These are phyloP conservation scores for Melanerpes formicivorus DNA, from an alignment of 2,113 vertebrate species.

Conservation along the genomic window DNA sequence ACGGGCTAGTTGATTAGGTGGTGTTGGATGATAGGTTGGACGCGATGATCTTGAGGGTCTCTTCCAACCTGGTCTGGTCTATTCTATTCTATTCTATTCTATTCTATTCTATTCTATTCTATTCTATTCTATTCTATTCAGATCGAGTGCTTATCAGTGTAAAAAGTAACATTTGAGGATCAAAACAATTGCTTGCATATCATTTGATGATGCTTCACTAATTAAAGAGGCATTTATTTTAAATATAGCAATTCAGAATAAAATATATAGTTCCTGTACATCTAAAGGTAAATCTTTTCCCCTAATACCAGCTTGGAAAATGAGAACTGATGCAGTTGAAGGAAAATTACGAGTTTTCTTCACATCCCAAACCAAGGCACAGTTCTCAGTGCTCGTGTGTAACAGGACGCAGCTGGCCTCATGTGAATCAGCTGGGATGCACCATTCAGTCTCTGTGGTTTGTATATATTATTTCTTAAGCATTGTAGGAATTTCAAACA, in stretches of 20 bases:
- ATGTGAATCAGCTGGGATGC: slow-evolving; percentile 58
- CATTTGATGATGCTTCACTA: not conserved
- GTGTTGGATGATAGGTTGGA: no score
- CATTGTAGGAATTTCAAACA: not conserved
- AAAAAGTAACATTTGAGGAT: not conserved
- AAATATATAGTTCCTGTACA: not conserved
- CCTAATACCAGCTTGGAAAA: slow-evolving; percentile 70
- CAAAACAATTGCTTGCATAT: not conserved
- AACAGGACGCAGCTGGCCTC: slow-evolving; percentile 40
- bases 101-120: no score
- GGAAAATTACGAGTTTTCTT: slow-evolving; percentile 64
- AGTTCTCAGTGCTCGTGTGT: slow-evolving; percentile 69
- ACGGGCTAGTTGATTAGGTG: no score
- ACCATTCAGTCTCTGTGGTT: slow-evolving; percentile 56
- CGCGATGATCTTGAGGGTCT: no score
- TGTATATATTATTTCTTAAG: slow-evolving; percentile 53
- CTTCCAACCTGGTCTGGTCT: no score
- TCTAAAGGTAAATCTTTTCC: slow-evolving; percentile 14
- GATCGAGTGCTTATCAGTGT: not conserved
- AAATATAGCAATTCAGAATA: not conserved
- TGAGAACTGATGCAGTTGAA: slow-evolving; percentile 37
- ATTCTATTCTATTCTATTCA: no score
- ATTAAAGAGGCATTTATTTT: not conserved
- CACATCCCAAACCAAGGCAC: slow-evolving; percentile 51
- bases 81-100: no score